Percentiles rank a stretch among this genome's conserved stretches.
phyloP scores from a whole-genome alignment of 2,797 vertebrate species.

The Selene dorsalis region DNA sequence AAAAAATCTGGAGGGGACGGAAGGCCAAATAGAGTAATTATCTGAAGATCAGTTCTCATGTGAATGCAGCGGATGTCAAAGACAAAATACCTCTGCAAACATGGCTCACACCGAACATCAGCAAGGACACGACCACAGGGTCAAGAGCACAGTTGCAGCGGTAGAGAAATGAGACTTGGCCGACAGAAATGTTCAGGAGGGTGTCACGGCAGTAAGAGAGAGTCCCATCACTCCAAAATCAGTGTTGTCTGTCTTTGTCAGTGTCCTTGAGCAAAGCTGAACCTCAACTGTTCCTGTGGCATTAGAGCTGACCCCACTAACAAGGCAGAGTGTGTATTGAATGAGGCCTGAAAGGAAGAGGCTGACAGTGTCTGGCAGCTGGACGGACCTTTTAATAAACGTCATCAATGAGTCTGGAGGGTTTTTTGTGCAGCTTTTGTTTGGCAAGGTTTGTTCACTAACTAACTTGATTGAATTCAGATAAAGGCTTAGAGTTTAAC shows the following conservation, averaged over 20 bases:
- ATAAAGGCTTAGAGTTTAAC: background rate
- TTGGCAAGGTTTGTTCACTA: background rate
- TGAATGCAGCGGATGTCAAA: constrained; percentile 21
- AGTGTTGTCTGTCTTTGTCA: constrained; percentile 32
- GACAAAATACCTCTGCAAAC: constrained; percentile 17
- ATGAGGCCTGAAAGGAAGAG: background rate
- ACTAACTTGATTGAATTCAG: background rate
- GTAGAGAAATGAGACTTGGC: constrained; percentile 2
- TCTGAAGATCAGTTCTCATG: constrained; percentile 34
- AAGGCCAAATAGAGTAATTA: constrained; percentile 25
- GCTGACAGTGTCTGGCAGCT: background rate
- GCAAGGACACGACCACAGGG: constrained; percentile 19
- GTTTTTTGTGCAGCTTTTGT: background rate
- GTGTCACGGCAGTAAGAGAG: constrained; percentile 7
- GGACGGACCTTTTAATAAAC: background rate
- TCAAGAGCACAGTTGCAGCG: constrained; percentile 36
- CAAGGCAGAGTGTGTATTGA: background rate
- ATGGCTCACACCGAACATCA: constrained; percentile 12
- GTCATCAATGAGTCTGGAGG: background rate
- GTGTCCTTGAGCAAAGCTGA: constrained; percentile 36
- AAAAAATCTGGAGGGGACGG: background rate
- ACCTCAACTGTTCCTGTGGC: constrained; percentile 28
- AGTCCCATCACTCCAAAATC: constrained; percentile 24
- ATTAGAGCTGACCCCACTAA: constrained; percentile 11
- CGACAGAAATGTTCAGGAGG: constrained; percentile 14